Conservation (phyloP, 1,140 invertebrate species). For the Panonychus citri region DNA sequence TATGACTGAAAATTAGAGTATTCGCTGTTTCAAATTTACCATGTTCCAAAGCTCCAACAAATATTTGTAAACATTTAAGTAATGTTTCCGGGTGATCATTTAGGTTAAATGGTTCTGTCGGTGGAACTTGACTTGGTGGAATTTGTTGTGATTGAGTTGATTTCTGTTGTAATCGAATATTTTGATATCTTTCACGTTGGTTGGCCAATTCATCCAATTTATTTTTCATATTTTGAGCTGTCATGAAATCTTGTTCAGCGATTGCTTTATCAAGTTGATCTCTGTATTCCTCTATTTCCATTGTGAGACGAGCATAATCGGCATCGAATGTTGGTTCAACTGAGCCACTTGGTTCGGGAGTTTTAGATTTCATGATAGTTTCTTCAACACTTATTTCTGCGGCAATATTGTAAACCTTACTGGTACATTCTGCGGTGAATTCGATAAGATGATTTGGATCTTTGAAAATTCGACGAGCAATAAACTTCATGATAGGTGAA, state of each 20-base stretch:
- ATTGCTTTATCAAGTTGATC: background rate
- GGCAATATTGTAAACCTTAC: background rate
- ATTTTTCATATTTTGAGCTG: background rate
- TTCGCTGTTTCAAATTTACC: background rate
- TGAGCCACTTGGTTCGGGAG: background rate
- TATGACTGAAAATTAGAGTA: background rate
- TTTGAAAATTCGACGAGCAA: background rate
- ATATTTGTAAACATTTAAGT: constrained; percentile 4
- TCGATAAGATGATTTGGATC: background rate
- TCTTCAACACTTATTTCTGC: background rate
- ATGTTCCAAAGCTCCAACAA: constrained; percentile 1
- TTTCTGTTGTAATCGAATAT: background rate
- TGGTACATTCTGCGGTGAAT: background rate
- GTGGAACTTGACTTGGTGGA: background rate
- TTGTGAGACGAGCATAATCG: background rate
- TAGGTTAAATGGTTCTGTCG: background rate
- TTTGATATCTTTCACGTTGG: background rate
- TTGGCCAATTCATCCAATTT: background rate
- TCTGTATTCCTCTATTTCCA: constrained; percentile 1
- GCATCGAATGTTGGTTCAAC: background rate
- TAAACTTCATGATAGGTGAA: constrained; percentile 1
- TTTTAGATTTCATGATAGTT: background rate
- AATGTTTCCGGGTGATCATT: background rate
- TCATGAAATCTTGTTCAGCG: background rate
- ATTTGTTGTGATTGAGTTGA: background rate